These are phyloP conservation scores for Oligia strigilis DNA, from an alignment of 2,888 invertebrate species.

Conservation along the genomic window DNA sequence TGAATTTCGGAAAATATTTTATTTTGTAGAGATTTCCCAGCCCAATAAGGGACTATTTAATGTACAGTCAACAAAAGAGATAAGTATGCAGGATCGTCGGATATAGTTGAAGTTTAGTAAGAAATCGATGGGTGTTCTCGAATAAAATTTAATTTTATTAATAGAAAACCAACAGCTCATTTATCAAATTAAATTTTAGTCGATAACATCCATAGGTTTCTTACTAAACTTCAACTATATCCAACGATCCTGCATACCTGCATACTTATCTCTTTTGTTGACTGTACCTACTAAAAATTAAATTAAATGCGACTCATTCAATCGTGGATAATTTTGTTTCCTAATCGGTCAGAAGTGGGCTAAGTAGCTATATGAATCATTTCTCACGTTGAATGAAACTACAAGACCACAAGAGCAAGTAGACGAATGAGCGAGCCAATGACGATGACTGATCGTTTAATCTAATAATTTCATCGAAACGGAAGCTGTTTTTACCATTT, in stretches of 20 bases:
- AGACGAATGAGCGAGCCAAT: slow-evolving; percentile 29
- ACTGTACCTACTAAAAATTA: not conserved
- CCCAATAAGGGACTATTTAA: not conserved
- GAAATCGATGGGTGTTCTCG: too few species aligned
- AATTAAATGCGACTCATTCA: not conserved
- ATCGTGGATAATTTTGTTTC: slow-evolving; percentile 6
- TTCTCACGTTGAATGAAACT: slow-evolving; percentile 43
- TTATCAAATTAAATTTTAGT: too few species aligned
- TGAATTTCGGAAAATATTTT: not conserved
- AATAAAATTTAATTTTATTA: too few species aligned
- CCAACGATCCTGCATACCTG: too few species aligned
- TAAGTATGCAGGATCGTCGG: too few species aligned
- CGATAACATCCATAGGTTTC: too few species aligned
- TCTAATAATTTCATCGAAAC: slow-evolving; percentile 59
- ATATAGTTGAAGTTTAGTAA: too few species aligned
- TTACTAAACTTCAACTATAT: too few species aligned
- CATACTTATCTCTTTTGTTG: too few species aligned
- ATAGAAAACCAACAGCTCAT: too few species aligned
- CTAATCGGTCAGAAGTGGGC: slow-evolving; percentile 16
- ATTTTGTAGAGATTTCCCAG: not conserved
- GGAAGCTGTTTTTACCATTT: slow-evolving; percentile 52
- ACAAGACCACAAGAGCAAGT: not conserved
- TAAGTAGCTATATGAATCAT: slow-evolving; percentile 46
- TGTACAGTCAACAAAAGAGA: too few species aligned
- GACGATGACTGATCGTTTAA: slow-evolving; percentile 53